A percentile compares a stretch with the other conserved stretches of the same genome.
Evolutionary conservation across 1,140 invertebrate genomes (phyloP).

Genomic region (Drosophila kepulauana): DNA sequence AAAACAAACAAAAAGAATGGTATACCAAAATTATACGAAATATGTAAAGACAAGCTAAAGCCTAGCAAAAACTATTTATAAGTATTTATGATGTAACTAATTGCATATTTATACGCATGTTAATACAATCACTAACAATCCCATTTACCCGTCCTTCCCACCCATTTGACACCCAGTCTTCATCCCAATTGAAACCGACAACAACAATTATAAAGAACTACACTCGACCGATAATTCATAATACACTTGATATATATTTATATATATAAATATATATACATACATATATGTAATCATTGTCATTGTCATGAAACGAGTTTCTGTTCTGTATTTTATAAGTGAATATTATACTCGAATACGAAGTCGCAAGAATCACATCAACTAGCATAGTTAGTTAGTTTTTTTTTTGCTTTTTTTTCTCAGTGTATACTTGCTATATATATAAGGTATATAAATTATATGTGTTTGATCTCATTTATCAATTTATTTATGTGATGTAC

Average conservation of each 20-base stretch:
- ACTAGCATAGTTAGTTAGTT: slow-evolving; percentile 32
- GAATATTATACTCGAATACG: slow-evolving; percentile 41
- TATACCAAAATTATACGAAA: slow-evolving; percentile 46
- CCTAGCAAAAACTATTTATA: slow-evolving; percentile 37
- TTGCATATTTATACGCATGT: slow-evolving; percentile 46
- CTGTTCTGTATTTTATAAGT: slow-evolving; percentile 52
- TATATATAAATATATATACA: background rate
- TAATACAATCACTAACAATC: slow-evolving; percentile 46
- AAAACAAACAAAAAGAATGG: background rate
- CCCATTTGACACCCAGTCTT: background rate
- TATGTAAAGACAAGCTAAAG: slow-evolving; percentile 16
- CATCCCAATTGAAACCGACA: no score
- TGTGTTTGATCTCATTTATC: slow-evolving; percentile 72
- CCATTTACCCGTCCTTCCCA: background rate
- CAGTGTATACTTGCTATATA: slow-evolving; percentile 21
- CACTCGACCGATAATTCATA: slow-evolving; percentile 6
- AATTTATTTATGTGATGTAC: slow-evolving; percentile 69
- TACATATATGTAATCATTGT: background rate
- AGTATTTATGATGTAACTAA: slow-evolving; percentile 60
- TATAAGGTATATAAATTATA: slow-evolving; percentile 12
- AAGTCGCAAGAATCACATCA: slow-evolving; percentile 28
- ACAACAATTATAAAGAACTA: slow-evolving; percentile 12
- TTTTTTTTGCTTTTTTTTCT: slow-evolving; percentile 39
- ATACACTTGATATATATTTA: background rate
- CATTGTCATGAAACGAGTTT: slow-evolving; percentile 11